A percentile compares a stretch with the other conserved stretches of the same genome.
These are phyloP conservation scores for Muschampia plurimacula DNA, from an alignment of 2,888 invertebrate genomes.

Conservation along the genomic window DNA sequence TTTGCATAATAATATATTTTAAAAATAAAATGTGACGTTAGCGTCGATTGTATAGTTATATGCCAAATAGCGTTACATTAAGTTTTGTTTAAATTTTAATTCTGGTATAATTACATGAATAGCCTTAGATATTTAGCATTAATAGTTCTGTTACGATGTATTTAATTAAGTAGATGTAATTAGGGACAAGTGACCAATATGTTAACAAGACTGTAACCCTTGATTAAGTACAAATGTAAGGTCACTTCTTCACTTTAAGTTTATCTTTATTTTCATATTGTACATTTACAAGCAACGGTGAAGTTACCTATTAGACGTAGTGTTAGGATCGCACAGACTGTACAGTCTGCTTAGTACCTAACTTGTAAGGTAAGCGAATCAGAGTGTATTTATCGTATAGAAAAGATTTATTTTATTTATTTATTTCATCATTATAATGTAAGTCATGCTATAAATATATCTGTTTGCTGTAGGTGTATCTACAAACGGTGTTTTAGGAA, in stretches of 20 bases:
- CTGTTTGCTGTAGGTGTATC: slow-evolving; percentile 18
- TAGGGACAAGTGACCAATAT: slow-evolving; percentile 70
- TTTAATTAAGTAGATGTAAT: slow-evolving; percentile 30
- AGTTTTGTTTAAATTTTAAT: slow-evolving; percentile 35
- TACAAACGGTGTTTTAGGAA: not conserved
- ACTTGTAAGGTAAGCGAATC: slow-evolving; percentile 49
- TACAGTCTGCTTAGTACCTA: slow-evolving; percentile 15
- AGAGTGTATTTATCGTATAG: slow-evolving; percentile 72
- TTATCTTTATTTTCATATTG: slow-evolving; percentile 48
- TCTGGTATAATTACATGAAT: slow-evolving; percentile 9
- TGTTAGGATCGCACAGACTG: slow-evolving; percentile 34
- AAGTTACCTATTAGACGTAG: slow-evolving; percentile 77
- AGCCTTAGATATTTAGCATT: slow-evolving; percentile 33
- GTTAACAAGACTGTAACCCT: slow-evolving; percentile 77
- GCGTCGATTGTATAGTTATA: slow-evolving; percentile 32
- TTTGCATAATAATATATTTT: slow-evolving; percentile 39
- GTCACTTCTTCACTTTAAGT: slow-evolving; percentile 40
- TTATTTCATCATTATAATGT: slow-evolving; percentile 51
- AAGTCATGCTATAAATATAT: slow-evolving; percentile 38
- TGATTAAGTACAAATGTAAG: slow-evolving; percentile 73
- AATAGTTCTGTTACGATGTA: slow-evolving; percentile 19
- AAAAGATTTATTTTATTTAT: slow-evolving; percentile 70
- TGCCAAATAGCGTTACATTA: slow-evolving; percentile 37
- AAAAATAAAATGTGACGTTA: slow-evolving; percentile 25
- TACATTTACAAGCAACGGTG: slow-evolving; percentile 68